Base-by-base conservation (phyloP, 2,797 vertebrate species). In the Pagetopsis macropterus region DNA sequence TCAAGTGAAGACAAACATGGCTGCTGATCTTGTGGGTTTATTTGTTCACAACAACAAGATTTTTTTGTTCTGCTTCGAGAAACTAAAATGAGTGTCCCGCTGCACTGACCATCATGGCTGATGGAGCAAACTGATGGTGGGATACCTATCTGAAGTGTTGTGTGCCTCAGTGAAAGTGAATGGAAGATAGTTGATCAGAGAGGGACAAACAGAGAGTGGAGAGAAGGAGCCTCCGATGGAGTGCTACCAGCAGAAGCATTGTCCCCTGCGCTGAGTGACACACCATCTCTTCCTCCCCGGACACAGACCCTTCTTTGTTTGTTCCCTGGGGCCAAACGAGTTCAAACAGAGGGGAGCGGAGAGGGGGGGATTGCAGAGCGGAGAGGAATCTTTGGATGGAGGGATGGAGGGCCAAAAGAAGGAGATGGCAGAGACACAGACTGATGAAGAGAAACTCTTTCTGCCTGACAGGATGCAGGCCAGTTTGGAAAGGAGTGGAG, bases 281-380 rank as follows among this genome's bases (percentile, higher is more conserved):
- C 89, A 89, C 87, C 84, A 86, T 85, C 85, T 84, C 89, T 93
- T 93, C 93, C 91, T 93, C 82, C 79, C 78, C 14, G 76, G 85
- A 91, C 87, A 94, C 89, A 93, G 82, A 92, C 81, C 83, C 84
- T 71, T 78, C 70, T 92, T 94, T 92, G 86, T 93, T 91, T 88
- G 82, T 86, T 84, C 78, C 82, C 72, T 70, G 76, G 78, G 90
- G 87, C 88, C 87, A 88, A 83, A 83, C 1, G 55, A 92, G 92
- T 93, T 94, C 92, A 82, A 86, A 88, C 85, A 84, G 74, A 77
- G 55, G 79, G 78, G 82, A 86, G 82, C 63, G 55, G 58, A 45
- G 50, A 50, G 58, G 60, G 55, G 4, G 69, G 72, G 69, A 50
- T 33, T 44, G 27, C 64, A 65, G 54, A 80, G 71, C 1, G 10